Evolutionary conservation across 2,797 vertebrate genomes (phyloP).

Genomic region (Salmo trutta): DNA sequence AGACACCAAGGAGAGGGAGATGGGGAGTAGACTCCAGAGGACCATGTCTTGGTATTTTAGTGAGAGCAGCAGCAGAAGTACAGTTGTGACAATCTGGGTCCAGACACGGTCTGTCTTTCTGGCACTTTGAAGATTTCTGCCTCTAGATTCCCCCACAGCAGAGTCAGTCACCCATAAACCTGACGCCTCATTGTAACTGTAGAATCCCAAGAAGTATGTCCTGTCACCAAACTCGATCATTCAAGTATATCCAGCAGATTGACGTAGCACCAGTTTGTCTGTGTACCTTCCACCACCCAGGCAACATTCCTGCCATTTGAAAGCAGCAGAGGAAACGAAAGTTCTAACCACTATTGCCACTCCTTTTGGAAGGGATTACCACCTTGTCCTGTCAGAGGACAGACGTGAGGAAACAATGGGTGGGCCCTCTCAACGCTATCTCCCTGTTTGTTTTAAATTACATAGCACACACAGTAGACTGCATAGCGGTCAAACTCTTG

Average conservation of each 20-base stretch:
- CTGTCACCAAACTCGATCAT: no score
- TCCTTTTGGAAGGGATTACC: constrained; percentile 53
- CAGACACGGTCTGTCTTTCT: constrained; percentile 12
- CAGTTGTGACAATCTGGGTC: neutral
- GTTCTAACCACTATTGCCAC: constrained; percentile 47
- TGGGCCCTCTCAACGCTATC: constrained; percentile 39
- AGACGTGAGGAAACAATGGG: constrained; percentile 54
- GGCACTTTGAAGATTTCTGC: constrained; percentile 1
- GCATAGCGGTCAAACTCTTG: constrained; percentile 5
- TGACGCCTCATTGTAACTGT: neutral
- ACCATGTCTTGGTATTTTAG: constrained; percentile 61
- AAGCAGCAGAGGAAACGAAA: constrained; percentile 7
- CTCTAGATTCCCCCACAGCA: neutral
- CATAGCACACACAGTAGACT: neutral
- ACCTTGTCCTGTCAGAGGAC: constrained; percentile 47
- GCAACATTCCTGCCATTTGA: constrained; percentile 33
- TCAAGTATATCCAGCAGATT: no score
- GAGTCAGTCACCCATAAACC: constrained; percentile 16
- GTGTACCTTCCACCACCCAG: constrained; percentile 19
- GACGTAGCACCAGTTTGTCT: neutral
- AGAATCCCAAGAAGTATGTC: no score
- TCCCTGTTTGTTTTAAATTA: constrained; percentile 53
- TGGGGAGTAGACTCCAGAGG: constrained; percentile 75
- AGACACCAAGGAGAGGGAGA: constrained; percentile 71
- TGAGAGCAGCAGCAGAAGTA: constrained; percentile 6